Percentiles rank a stretch among this genome's conserved stretches.
Evolutionary conservation across 2,113 vertebrate species (phyloP).

Genomic region (Nothobranchius furzeri): DNA sequence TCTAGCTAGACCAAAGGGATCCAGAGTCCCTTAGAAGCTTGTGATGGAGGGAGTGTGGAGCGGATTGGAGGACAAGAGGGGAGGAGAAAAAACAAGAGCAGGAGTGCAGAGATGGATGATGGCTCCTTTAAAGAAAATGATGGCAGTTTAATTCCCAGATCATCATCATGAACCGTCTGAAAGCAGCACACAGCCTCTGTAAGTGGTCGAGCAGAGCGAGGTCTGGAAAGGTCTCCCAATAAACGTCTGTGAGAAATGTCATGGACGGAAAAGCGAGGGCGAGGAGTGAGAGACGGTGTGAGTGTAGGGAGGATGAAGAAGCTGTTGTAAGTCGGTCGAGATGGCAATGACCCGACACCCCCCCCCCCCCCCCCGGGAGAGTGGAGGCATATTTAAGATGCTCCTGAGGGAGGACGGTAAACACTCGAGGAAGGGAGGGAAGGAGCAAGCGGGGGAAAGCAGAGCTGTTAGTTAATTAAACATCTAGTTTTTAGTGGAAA

Average conservation of each 20-base stretch:
- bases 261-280: constrained; percentile 21
- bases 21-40: constrained; percentile 27
- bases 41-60: constrained; percentile 40
- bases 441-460: background rate
- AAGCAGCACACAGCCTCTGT: constrained; percentile 17
- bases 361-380: constrained; percentile 9
- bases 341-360: constrained; percentile 20
- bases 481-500: background rate
- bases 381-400: constrained; percentile 40
- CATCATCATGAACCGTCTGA: constrained; percentile 34
- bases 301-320: constrained; percentile 1
- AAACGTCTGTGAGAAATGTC: constrained; percentile 60
- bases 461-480: constrained; percentile 17
- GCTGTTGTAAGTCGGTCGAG: constrained; percentile 36
- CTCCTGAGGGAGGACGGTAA: constrained; percentile 27
- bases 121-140: constrained; percentile 50
- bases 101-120: constrained; percentile 55
- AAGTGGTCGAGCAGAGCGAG: constrained; percentile 41
- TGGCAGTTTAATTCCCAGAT: constrained; percentile 54
- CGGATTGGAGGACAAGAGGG: constrained; percentile 14
- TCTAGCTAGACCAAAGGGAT: constrained; percentile 45
- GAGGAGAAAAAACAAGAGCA: constrained; percentile 19
- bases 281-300: constrained; percentile 5
- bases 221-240: constrained; percentile 51
- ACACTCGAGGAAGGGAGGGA: background rate